These are phyloP conservation scores for Cirrhinus mrigala DNA, from an alignment of 2,797 vertebrate genomes.

Conservation along the genomic window DNA sequence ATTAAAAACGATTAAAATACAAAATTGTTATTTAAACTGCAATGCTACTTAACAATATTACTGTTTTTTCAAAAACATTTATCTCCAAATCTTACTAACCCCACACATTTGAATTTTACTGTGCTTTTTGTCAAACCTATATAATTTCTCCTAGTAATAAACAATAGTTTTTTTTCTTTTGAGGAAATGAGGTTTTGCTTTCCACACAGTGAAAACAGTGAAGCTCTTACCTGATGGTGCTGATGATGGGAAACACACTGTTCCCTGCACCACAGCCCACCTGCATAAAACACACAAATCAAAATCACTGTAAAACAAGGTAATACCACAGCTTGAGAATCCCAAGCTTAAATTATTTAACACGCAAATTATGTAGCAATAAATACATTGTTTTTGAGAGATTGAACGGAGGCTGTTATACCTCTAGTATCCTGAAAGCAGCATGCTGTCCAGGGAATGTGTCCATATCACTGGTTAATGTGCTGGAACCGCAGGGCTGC, in stretches of 20 bases:
- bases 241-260: conserved; percentile 91
- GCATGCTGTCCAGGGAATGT: conserved; percentile 84
- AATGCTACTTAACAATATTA: background rate
- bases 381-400: background rate
- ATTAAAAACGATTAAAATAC: too few relatives aligned
- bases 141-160: background rate
- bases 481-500: conserved; percentile 36
- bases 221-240: conserved; percentile 82
- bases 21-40: too few relatives aligned
- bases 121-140: background rate
- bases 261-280: conserved; percentile 94
- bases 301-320: background rate
- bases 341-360: background rate
- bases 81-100: background rate
- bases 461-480: conserved; percentile 44
- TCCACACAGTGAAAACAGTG: background rate
- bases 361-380: background rate
- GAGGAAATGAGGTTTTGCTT: background rate
- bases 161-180: background rate
- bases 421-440: conserved; percentile 90
- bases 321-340: background rate
- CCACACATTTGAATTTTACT: background rate
- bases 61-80: background rate
- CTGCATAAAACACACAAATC: conserved; percentile 67
- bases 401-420: conserved; percentile 58